phyloP scores from a whole-genome alignment of 2,113 vertebrate genomes.

The Hemichromis elongatus region DNA sequence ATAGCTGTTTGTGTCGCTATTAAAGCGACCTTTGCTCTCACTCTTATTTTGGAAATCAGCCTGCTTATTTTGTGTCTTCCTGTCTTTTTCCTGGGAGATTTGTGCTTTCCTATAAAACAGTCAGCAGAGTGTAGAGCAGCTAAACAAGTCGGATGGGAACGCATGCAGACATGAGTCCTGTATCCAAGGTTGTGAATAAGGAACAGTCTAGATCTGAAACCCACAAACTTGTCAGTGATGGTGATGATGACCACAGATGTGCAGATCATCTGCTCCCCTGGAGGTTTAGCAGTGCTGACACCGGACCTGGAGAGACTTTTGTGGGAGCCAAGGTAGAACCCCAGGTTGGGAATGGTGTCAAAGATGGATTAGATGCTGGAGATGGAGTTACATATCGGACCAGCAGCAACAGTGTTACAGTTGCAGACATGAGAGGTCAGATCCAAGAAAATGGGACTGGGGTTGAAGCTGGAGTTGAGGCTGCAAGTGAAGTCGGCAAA shows the following conservation, averaged over 20 bases:
- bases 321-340: neutral
- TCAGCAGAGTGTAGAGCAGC: neutral
- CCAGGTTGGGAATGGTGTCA: neutral
- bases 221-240: neutral
- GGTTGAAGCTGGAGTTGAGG: neutral
- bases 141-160: neutral
- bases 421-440: neutral
- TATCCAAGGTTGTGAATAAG: neutral
- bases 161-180: neutral
- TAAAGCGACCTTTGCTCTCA: neutral
- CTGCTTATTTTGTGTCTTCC: neutral
- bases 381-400: neutral
- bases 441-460: neutral
- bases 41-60: neutral
- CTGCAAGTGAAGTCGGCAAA: neutral
- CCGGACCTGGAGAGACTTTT: neutral
- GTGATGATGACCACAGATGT: neutral
- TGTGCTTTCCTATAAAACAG: neutral
- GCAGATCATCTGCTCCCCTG: neutral
- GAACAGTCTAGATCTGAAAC: neutral
- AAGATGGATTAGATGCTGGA: neutral
- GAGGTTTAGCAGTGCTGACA: neutral
- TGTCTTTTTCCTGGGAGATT: neutral
- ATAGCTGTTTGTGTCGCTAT: neutral
- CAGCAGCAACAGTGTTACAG: neutral